phyloP scores from a whole-genome alignment of 92 coral and sea anemone genomes.

The Blastomussa wellsi region DNA sequence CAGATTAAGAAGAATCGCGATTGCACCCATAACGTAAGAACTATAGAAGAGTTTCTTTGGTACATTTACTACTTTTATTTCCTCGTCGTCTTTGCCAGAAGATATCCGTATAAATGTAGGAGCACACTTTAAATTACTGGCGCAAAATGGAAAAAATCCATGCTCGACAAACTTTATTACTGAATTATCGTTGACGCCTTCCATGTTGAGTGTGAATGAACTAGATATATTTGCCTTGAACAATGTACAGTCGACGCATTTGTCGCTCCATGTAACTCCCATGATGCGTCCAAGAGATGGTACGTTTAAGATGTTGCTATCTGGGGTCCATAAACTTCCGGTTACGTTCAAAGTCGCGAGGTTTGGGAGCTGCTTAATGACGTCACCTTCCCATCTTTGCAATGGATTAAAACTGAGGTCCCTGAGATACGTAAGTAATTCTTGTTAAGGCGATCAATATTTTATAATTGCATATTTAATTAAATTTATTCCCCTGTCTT shows the following conservation, averaged over 20 bases:
- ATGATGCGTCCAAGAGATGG: not conserved
- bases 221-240: not conserved
- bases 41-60: slow-evolving; percentile 25
- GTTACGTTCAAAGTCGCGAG: slow-evolving; percentile 11
- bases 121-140: not conserved
- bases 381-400: slow-evolving; percentile 32
- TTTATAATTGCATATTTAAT: not conserved
- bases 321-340: slow-evolving; percentile 29
- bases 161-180: not conserved
- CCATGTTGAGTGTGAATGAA: not conserved
- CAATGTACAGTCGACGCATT: slow-evolving; percentile 21
- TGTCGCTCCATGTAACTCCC: slow-evolving; percentile 35
- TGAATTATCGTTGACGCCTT: not conserved
- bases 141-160: slow-evolving; percentile 13
- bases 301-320: slow-evolving; percentile 8
- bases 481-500: too few species aligned
- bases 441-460: not conserved
- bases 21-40: slow-evolving; percentile 22
- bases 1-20: slow-evolving; percentile 11
- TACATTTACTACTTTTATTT: not conserved
- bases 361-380: slow-evolving; percentile 21
- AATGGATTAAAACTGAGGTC: slow-evolving; percentile 35
- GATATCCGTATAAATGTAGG: not conserved
- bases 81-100: not conserved
- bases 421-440: not conserved